Evolutionary conservation across 2,113 vertebrate species (phyloP), one percentile per base, ranked within the genome.

Genomic region (Indicator maculatus): DNA sequence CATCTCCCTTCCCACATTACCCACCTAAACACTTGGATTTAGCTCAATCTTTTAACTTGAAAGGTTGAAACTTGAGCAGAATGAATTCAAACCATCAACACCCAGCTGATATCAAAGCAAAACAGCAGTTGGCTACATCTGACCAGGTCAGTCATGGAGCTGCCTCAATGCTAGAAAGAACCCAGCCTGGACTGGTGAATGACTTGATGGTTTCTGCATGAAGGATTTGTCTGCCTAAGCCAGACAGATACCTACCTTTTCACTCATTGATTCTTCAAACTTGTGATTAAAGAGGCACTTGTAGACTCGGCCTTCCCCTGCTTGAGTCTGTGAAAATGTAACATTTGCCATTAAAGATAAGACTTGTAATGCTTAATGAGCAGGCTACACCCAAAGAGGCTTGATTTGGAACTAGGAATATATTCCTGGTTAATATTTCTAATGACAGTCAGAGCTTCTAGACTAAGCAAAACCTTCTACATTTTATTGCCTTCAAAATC

Each of bases 251-350:
- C 97, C 5, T 79, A 99, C 99, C 98, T 98, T 98, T 92, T 99
- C 98, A 94, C 99, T 99, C 99, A 99, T 99, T 50, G 98, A 98
- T 82, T 99, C 99, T 96, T 99, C 99, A 98, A 99, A 99, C 96
- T 99, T 99, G 97, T 99, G 99, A 93, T 99, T 99, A 94, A 99
- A 99, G 86, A 99, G 98, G 97, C 99, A 99, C 94, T 99, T 99
- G 97, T 99, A 99, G 36, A 99, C 98, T 94, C 98, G 96, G 30
- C 99, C 99, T 97, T 99, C 99, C 73, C 99, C 99, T 80, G 99
- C 99, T 88, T 98, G 98, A 70, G 98, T 98, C 99, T 99, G 93
- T 67, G 95, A 94, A 92, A 95, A 20, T 94, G 27, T 39, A n/a
- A 90, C 53, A 80, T 60, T 74, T 64, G 33, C 59, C 26, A 13